A percentile compares a stretch with the other conserved stretches of the same genome.
Conservation (phyloP, 2,888 invertebrate genomes). For the Hydrotaea diabolus region DNA sequence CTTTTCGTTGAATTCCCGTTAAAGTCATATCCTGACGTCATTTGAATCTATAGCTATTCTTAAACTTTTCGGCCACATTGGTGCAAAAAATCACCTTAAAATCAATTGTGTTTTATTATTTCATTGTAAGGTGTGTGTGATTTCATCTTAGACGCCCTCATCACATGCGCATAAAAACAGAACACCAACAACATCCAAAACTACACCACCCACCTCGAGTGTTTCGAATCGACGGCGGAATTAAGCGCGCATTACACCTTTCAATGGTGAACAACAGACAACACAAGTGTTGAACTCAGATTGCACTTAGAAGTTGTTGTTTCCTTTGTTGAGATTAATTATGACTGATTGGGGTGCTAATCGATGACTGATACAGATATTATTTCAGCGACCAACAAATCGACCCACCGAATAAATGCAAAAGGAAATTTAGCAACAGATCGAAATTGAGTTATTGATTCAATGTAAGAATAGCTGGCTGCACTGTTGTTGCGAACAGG, state of each 20-base stretch:
- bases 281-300: slow-evolving; percentile 47
- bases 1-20: not conserved
- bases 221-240: slow-evolving; percentile 3
- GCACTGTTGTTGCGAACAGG: too few relatives aligned
- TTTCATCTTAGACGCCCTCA: slow-evolving; percentile 33
- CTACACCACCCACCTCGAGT: slow-evolving; percentile 42
- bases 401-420: slow-evolving; percentile 5
- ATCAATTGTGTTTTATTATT: slow-evolving; percentile 30
- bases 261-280: not conserved
- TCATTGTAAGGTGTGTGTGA: slow-evolving; percentile 46
- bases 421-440: not conserved
- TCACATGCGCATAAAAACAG: not conserved
- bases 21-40: slow-evolving; percentile 3
- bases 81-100: not conserved
- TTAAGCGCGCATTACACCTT: slow-evolving; percentile 17
- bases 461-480: too few relatives aligned
- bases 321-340: slow-evolving; percentile 17
- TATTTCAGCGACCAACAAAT: not conserved
- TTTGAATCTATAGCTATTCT: not conserved
- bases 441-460: not conserved
- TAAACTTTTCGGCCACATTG: not conserved
- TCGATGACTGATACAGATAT: slow-evolving; percentile 19
- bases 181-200: slow-evolving; percentile 21
- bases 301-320: slow-evolving; percentile 22
- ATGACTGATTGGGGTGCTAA: slow-evolving; percentile 21